These are phyloP conservation scores for Conistra vaccinii DNA, from an alignment of 2,888 invertebrate species.

Conservation along the genomic window DNA sequence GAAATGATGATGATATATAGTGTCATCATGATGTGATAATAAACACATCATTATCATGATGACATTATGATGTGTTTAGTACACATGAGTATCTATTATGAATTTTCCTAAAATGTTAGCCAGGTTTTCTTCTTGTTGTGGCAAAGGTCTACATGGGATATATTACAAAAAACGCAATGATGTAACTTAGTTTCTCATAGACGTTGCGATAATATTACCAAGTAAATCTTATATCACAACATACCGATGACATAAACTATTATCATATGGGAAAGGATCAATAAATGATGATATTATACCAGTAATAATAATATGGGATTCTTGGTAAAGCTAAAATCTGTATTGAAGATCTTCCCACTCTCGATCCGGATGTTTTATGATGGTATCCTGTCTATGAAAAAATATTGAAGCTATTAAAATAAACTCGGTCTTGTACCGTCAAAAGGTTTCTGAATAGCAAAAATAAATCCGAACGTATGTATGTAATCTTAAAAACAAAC, in stretches of 20 bases:
- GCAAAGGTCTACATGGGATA: conserved; percentile 1
- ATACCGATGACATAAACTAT: conserved; percentile 50
- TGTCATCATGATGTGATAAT: no score
- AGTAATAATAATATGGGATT: background rate
- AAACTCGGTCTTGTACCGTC: conserved; percentile 14
- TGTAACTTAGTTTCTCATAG: conserved; percentile 44
- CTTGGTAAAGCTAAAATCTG: background rate
- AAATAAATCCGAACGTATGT: background rate
- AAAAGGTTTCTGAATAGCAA: conserved; percentile 10
- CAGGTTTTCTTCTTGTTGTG: background rate
- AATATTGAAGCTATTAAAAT: background rate
- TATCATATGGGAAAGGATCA: conserved; percentile 11
- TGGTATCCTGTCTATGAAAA: background rate
- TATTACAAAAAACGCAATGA: conserved; percentile 34
- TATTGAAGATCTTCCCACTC: background rate
- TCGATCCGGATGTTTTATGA: background rate
- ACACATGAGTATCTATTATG: background rate
- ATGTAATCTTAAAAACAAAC: conserved; percentile 8
- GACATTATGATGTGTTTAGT: background rate
- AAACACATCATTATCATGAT: background rate
- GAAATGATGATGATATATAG: background rate
- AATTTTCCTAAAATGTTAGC: background rate
- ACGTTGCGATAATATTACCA: conserved; percentile 31
- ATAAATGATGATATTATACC: background rate
- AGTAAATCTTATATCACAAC: conserved; percentile 57